A percentile compares a stretch with the other conserved stretches of the same genome.
phyloP scores from a whole-genome alignment of 2,797 vertebrate species.

The Petrocephalus schoutedeni region DNA sequence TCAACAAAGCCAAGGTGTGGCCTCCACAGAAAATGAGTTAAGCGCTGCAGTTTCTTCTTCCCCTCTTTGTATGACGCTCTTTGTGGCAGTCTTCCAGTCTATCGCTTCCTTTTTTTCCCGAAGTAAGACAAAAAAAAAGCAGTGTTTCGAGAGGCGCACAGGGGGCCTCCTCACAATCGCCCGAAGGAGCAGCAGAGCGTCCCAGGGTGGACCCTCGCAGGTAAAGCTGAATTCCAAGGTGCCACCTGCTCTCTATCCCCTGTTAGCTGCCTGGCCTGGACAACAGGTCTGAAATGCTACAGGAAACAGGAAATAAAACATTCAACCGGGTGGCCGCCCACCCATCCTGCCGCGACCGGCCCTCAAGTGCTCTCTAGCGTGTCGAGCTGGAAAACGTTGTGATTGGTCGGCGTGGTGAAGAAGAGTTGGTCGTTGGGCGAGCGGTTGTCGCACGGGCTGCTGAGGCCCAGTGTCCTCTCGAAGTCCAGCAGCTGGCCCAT shows the following conservation, averaged over 20 bases:
- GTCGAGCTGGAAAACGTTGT: constrained; percentile 93
- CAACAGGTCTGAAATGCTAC: constrained; percentile 66
- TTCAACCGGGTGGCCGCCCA: constrained; percentile 24
- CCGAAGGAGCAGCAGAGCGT: constrained; percentile 44
- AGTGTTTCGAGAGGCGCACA: constrained; percentile 45
- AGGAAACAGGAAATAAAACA: constrained; percentile 44
- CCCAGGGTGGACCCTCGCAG: constrained; percentile 35
- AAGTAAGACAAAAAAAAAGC: constrained; percentile 21
- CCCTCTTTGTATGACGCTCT: constrained; percentile 64
- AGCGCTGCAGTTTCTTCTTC: constrained; percentile 40
- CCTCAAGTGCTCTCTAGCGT: constrained; percentile 92
- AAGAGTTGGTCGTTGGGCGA: constrained; percentile 82
- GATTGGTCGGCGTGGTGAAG: constrained; percentile 94
- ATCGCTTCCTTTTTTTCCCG: constrained; percentile 24
- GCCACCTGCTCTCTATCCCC: constrained; percentile 17
- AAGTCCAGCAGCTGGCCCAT: constrained; percentile 98
- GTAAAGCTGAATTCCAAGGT: constrained; percentile 37
- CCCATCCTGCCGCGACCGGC: not conserved
- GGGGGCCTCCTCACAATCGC: constrained; percentile 51
- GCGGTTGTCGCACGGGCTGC: constrained; percentile 89
- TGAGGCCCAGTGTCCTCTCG: constrained; percentile 91
- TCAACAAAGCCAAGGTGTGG: constrained; percentile 60
- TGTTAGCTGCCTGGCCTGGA: constrained; percentile 50
- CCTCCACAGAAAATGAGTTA: constrained; percentile 41
- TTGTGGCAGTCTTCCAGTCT: constrained; percentile 44